Percentiles rank a stretch among this genome's conserved stretches.
Evolutionary conservation across 2,888 invertebrate genomes (phyloP).

Genomic region (Bibio marci): DNA sequence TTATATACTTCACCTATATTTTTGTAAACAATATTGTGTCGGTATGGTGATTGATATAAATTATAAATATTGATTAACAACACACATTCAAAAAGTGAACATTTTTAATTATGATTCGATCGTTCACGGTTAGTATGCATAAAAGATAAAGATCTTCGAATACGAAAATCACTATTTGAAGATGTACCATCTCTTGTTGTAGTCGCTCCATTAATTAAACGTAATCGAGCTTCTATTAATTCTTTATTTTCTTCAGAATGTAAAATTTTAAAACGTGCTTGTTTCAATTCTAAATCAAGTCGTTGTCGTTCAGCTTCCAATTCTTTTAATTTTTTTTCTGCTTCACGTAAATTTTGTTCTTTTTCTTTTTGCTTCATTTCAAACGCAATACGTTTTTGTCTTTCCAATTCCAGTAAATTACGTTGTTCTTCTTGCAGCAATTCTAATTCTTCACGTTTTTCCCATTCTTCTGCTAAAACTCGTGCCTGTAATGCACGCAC

Average conservation of each 20-base stretch:
- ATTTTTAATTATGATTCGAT: no score
- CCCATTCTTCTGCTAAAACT: conserved; percentile 70
- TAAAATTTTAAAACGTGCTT: conserved; percentile 49
- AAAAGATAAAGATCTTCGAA: conserved; percentile 50
- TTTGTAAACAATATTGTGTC: no score
- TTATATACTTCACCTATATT: no score
- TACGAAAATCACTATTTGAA: conserved; percentile 18
- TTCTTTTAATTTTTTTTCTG: conserved; percentile 48
- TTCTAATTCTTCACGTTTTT: conserved; percentile 63
- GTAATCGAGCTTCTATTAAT: conserved; percentile 36
- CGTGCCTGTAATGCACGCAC: conserved; percentile 50
- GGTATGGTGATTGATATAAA: no score
- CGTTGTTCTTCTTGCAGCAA: conserved; percentile 61
- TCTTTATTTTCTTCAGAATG: conserved; percentile 46
- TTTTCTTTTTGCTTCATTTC: conserved; percentile 54
- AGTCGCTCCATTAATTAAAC: conserved; percentile 20
- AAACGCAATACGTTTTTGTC: conserved; percentile 55
- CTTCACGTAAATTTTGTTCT: conserved; percentile 52
- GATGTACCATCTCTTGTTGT: conserved; percentile 35
- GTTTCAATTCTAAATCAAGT: conserved; percentile 50
- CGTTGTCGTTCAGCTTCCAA: conserved; percentile 52
- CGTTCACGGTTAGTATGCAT: conserved; percentile 45
- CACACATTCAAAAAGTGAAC: no score
- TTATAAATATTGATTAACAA: no score
- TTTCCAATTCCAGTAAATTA: conserved; percentile 52